Percentiles rank a stretch among this genome's conserved stretches.
Evolutionary conservation across 2,113 vertebrate genomes (phyloP).

Genomic region (Melanostigma gelatinosum): DNA sequence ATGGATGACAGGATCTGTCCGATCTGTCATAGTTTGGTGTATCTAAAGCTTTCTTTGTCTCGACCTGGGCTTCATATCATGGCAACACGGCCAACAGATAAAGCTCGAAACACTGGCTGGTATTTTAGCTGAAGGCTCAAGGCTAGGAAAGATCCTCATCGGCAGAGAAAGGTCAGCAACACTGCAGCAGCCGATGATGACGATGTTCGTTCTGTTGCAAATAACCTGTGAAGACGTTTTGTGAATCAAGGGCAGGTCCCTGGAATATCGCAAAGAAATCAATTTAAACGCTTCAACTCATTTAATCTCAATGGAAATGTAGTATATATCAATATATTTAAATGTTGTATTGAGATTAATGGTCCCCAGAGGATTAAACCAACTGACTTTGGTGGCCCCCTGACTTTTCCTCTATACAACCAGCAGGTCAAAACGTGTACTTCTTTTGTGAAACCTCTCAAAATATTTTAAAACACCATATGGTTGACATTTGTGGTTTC

Average conservation of each 20-base stretch:
- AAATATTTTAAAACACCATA: background rate
- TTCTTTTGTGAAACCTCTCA: background rate
- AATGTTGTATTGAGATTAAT: background rate
- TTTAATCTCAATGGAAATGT: background rate
- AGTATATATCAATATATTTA: background rate
- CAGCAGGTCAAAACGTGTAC: background rate
- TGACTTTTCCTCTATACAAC: background rate
- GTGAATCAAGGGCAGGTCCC: background rate
- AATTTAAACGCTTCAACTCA: background rate
- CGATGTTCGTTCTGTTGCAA: slow-evolving; percentile 7
- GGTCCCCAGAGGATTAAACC: background rate
- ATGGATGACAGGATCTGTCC: slow-evolving; percentile 31
- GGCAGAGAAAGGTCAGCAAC: slow-evolving; percentile 64
- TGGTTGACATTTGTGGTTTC: background rate
- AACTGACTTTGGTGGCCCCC: too few relatives aligned
- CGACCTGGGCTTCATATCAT: slow-evolving; percentile 39
- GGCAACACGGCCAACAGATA: slow-evolving; percentile 46
- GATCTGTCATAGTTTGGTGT: background rate
- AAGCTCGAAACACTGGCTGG: slow-evolving; percentile 55
- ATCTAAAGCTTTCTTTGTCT: slow-evolving; percentile 43
- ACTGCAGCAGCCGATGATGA: background rate
- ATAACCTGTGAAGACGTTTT: background rate
- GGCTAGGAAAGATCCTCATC: slow-evolving; percentile 39
- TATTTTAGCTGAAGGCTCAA: slow-evolving; percentile 49
- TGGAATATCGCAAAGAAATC: background rate